phyloP scores from a whole-genome alignment of 2,797 vertebrate genomes.

The Periophthalmus magnuspinnatus region DNA sequence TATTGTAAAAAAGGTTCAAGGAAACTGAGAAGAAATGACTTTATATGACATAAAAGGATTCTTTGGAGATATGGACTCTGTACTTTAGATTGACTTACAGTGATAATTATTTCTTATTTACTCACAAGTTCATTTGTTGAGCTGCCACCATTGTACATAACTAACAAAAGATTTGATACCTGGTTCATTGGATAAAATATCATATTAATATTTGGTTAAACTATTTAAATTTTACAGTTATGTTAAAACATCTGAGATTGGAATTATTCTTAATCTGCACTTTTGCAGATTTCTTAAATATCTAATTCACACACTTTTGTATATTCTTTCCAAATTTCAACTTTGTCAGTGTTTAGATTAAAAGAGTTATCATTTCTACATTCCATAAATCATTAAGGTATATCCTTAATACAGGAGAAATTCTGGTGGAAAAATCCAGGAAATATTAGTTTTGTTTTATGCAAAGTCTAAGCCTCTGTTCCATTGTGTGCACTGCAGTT shows the following conservation, averaged over 20 bases:
- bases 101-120: not conserved
- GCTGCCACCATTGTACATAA: not conserved
- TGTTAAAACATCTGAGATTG: not conserved
- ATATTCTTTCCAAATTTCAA: not conserved
- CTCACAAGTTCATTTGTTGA: too few species aligned
- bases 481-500: not conserved
- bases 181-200: not conserved
- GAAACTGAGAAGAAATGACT: not conserved
- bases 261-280: not conserved
- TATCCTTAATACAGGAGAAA: too few species aligned
- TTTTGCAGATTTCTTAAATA: not conserved
- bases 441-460: conserved; percentile 4
- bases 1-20: not conserved
- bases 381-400: not conserved
- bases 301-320: too few species aligned
- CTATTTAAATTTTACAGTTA: not conserved
- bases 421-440: too few species aligned
- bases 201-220: not conserved
- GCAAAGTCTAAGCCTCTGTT: not conserved
- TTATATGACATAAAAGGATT: not conserved
- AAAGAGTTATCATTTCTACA: not conserved
- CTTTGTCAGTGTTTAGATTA: not conserved
- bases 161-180: not conserved
- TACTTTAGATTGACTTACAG: not conserved
- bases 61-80: not conserved